These are phyloP conservation scores for Chlamydotis undulata DNA, from an alignment of 2,113 vertebrate genomes.

Conservation along the genomic window DNA sequence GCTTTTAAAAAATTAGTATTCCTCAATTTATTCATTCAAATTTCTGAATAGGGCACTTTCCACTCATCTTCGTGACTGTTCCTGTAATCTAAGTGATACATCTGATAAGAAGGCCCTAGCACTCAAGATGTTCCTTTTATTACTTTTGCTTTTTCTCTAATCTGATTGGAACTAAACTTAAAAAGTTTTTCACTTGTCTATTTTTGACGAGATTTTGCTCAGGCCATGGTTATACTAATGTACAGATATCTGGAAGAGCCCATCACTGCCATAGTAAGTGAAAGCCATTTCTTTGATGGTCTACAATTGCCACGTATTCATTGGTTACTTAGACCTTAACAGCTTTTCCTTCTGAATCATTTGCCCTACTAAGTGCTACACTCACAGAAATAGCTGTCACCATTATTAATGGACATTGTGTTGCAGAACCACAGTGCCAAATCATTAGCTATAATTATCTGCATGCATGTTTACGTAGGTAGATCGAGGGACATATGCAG, in stretches of 20 bases:
- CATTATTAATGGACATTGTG: not conserved
- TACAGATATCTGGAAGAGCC: not conserved
- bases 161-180: not conserved
- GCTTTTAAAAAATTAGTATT: not conserved
- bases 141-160: not conserved
- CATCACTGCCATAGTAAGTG: not conserved
- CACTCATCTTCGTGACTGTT: not conserved
- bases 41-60: not conserved
- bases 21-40: not conserved
- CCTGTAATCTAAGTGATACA: not conserved
- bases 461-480: not conserved
- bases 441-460: not conserved
- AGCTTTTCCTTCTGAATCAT: slow-evolving; percentile 2
- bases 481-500: not conserved
- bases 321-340: not conserved
- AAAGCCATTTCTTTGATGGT: not conserved
- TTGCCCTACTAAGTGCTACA: not conserved
- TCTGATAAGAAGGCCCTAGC: not conserved
- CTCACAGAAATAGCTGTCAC: not conserved
- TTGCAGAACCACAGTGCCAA: not conserved
- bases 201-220: not conserved
- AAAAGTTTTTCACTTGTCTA: not conserved
- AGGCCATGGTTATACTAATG: not conserved
- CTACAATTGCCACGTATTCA: not conserved
- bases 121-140: not conserved